phyloP scores from a whole-genome alignment of 2,888 invertebrate species.

The Leptopilina myrica region DNA sequence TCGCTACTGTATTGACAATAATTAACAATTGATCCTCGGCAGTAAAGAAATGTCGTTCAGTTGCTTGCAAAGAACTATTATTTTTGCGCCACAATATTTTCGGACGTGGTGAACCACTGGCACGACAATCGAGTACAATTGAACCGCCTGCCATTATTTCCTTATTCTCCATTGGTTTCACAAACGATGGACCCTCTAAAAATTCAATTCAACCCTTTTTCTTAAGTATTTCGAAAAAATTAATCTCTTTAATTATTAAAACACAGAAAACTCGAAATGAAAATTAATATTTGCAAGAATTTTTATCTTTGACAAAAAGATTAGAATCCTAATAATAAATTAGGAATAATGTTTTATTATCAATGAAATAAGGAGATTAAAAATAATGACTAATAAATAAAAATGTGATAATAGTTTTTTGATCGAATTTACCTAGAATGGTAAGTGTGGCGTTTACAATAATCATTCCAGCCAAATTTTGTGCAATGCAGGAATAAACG shows the following conservation, averaged over 20 bases:
- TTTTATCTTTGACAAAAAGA: too few species aligned
- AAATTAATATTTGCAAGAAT: too few species aligned
- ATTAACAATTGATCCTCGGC: constrained; percentile 92
- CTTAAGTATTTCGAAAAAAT: background rate
- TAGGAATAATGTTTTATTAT: too few species aligned
- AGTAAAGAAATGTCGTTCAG: constrained; percentile 91
- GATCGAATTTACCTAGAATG: constrained; percentile 79
- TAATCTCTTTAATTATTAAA: too few species aligned
- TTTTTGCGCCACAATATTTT: constrained; percentile 91
- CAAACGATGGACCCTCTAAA: constrained; percentile 90
- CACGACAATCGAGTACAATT: constrained; percentile 92
- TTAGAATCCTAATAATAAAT: too few species aligned
- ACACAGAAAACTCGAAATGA: too few species aligned
- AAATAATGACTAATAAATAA: too few species aligned
- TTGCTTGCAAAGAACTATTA: constrained; percentile 83
- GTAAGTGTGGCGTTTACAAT: constrained; percentile 91
- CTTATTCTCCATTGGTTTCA: constrained; percentile 90
- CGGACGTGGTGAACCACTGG: constrained; percentile 90
- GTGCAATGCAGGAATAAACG: constrained; percentile 94
- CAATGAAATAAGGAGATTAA: too few species aligned
- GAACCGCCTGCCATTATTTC: constrained; percentile 89
- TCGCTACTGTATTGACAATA: constrained; percentile 87
- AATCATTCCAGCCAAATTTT: constrained; percentile 92
- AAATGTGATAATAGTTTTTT: constrained; percentile 54
- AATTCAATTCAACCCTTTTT: constrained; percentile 32